Conservation (phyloP, 2,888 invertebrate species). For the Girardia tigrina region DNA sequence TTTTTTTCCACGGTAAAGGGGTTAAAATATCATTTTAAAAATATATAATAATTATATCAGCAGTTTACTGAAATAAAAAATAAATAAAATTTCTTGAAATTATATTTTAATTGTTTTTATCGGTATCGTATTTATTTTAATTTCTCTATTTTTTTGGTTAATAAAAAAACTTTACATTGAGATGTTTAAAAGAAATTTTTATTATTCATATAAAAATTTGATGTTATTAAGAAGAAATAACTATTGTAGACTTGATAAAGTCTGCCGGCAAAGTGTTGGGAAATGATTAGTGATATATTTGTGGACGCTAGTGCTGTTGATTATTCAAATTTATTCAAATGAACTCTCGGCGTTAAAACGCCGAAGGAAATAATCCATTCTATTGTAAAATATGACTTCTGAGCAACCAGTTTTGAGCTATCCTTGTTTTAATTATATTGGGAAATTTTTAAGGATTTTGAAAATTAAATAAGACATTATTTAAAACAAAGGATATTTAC, state of each 20-base stretch:
- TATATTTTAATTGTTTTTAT: too few species aligned
- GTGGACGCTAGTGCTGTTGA: neutral
- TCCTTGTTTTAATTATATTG: neutral
- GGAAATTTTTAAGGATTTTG: neutral
- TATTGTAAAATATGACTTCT: conserved; percentile 17
- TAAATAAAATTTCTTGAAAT: too few species aligned
- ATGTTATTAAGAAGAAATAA: neutral
- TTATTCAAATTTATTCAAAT: conserved; percentile 23
- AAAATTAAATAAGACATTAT: too few species aligned
- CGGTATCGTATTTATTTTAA: too few species aligned
- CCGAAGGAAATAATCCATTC: conserved; percentile 17
- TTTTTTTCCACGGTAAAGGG: too few species aligned
- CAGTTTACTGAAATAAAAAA: too few species aligned
- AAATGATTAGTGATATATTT: conserved; percentile 2
- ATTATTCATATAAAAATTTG: neutral
- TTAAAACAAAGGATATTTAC: too few species aligned
- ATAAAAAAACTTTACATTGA: too few species aligned
- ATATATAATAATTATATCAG: too few species aligned
- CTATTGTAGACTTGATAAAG: conserved; percentile 5
- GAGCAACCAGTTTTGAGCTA: neutral
- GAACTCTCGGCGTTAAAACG: conserved; percentile 20
- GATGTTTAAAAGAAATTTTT: neutral
- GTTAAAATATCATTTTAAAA: too few species aligned
- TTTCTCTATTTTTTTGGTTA: too few species aligned
- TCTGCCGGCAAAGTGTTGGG: conserved; percentile 18